These are phyloP conservation scores for Zaprionus ornatus DNA, from an alignment of 1,140 invertebrate genomes.

Conservation along the genomic window DNA sequence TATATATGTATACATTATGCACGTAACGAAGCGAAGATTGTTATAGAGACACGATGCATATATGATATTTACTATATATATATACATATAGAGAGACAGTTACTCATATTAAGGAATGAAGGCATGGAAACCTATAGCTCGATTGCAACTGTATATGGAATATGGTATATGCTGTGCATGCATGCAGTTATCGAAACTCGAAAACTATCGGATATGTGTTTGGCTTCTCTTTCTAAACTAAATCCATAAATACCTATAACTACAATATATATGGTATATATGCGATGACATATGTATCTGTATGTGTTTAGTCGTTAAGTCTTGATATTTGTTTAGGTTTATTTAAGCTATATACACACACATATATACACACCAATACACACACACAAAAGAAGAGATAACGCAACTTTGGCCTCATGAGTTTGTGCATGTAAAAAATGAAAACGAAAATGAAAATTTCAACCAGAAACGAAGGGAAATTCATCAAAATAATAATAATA, in stretches of 20 bases:
- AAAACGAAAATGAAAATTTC: conserved; percentile 39
- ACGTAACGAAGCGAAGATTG: background rate
- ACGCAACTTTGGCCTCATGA: conserved; percentile 69
- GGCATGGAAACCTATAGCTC: background rate
- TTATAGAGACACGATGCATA: background rate
- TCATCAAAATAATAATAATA: conserved; percentile 22
- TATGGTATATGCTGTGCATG: background rate
- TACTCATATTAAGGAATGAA: background rate
- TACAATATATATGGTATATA: conserved; percentile 13
- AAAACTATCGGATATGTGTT: background rate
- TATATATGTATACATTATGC: background rate
- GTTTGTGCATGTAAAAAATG: conserved; percentile 78
- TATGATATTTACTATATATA: conserved; percentile 1
- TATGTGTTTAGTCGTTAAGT: conserved; percentile 37
- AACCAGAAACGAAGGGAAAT: conserved; percentile 13
- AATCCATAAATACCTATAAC: background rate
- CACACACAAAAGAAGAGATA: conserved; percentile 10
- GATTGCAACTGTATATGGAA: background rate
- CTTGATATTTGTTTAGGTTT: conserved; percentile 46
- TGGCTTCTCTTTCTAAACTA: background rate
- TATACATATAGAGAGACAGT: conserved; percentile 2
- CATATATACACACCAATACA: background rate
- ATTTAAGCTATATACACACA: conserved; percentile 32
- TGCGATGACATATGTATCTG: conserved; percentile 2
- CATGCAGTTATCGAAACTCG: background rate